phyloP scores from a whole-genome alignment of 2,888 invertebrate species.

The Mylabris sibirica region DNA sequence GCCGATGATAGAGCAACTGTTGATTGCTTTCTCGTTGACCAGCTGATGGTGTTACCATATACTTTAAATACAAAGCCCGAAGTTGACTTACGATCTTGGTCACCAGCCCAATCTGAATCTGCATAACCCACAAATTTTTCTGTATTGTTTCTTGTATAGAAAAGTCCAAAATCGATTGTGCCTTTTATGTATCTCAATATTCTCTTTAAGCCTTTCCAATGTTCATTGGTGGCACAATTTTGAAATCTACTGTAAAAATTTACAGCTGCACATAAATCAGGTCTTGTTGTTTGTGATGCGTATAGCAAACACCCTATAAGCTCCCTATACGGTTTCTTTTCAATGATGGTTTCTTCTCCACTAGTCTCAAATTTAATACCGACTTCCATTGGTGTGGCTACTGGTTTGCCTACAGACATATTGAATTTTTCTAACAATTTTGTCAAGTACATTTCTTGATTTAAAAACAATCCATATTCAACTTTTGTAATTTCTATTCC shows the following conservation, averaged over 20 bases:
- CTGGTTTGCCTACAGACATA: neutral
- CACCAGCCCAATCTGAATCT: constrained; percentile 50
- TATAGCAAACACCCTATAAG: constrained; percentile 36
- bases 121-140: constrained; percentile 36
- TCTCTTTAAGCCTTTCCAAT: constrained; percentile 33
- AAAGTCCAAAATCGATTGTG: constrained; percentile 22
- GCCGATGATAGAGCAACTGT: constrained; percentile 48
- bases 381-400: neutral
- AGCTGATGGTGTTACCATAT: constrained; percentile 45
- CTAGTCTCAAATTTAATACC: neutral
- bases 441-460: constrained; percentile 2
- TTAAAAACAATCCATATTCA: constrained; percentile 13
- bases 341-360: neutral
- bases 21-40: constrained; percentile 49
- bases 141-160: constrained; percentile 15
- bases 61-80: constrained; percentile 47
- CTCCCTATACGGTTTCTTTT: constrained; percentile 21
- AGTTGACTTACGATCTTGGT: constrained; percentile 47
- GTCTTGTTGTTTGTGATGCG: constrained; percentile 27
- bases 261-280: constrained; percentile 26
- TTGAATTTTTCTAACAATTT: neutral
- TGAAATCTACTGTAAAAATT: constrained; percentile 33
- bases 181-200: constrained; percentile 36
- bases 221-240: constrained; percentile 22
- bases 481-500: neutral